These are phyloP conservation scores for Beaufortia kweichowensis DNA, from an alignment of 2,113 vertebrate species.

Conservation along the genomic window DNA sequence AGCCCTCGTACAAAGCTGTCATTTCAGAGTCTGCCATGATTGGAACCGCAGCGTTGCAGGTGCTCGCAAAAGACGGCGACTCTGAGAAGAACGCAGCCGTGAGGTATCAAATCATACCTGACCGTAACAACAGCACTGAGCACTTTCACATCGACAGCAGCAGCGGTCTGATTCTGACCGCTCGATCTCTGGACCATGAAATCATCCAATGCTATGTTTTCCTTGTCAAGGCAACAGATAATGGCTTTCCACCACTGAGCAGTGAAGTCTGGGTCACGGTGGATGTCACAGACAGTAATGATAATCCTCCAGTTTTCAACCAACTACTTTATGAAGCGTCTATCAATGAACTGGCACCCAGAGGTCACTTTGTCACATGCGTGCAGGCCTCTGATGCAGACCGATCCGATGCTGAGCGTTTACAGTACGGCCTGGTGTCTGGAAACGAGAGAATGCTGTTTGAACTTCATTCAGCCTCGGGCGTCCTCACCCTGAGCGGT, in stretches of 20 bases:
- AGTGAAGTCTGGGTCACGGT: conserved; percentile 87
- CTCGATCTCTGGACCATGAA: conserved; percentile 91
- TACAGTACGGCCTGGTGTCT: conserved; percentile 91
- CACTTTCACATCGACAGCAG: conserved; percentile 96
- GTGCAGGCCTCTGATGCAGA: conserved; percentile 95
- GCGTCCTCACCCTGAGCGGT: conserved; percentile 86
- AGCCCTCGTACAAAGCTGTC: conserved; percentile 80
- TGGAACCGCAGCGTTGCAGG: conserved; percentile 91
- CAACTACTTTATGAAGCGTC: conserved; percentile 95
- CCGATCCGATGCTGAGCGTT: conserved; percentile 83
- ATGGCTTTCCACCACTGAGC: conserved; percentile 88
- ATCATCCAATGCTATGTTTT: conserved; percentile 82
- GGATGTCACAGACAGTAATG: conserved; percentile 88
- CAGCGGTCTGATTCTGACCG: conserved; percentile 93
- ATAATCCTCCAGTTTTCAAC: conserved; percentile 93
- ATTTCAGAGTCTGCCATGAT: conserved; percentile 93
- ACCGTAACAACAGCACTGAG: conserved; percentile 88
- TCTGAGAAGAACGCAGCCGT: conserved; percentile 87
- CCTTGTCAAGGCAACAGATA: conserved; percentile 88
- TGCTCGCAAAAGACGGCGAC: conserved; percentile 86
- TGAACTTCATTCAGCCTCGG: conserved; percentile 84
- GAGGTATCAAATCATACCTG: conserved; percentile 91
- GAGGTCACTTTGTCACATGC: conserved; percentile 93
- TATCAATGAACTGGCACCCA: conserved; percentile 90
- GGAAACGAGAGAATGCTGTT: conserved; percentile 92